Base-by-base conservation (phyloP, 1,140 invertebrate genomes). In the Mesaphorura yosii region DNA sequence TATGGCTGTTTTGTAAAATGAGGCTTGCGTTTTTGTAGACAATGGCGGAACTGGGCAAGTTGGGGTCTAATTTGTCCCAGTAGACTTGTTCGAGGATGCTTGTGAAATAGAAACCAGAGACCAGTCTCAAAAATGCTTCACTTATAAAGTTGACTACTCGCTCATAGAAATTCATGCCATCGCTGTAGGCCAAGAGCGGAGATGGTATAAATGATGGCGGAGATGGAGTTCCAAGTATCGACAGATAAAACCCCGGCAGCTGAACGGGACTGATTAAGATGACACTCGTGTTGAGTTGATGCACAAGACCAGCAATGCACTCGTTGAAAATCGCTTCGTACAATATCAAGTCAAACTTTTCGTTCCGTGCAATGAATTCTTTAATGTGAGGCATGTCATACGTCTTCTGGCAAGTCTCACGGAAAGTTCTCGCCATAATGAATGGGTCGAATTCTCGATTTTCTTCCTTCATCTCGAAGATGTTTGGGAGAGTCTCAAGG, bases 1-100 rank as follows among this genome's bases (percentile, higher is more conserved):
- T 72, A 66, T 81, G 74, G n/a, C 70, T 70, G 64, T 81, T 81
- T 0, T 72, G 65, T 7, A 81, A 60, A 14, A 78, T 54, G 31
- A 81, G 57, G 27, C 72, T 72, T 5, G 74, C 56, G 29, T 72
- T 73, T 27, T 62, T 68, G 29, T 73, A 66, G 5, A 76, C 40
- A 44, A 73, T 65, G 1, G 67, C 50, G 10, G 75, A 58, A 45
- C 75, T 70, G 70, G 73, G 68, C 55, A 25, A 68, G 55, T 0
- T 66, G 55, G 1, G 69, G 14, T 60, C 49, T 17, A 64, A 41
- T 23, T 58, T 39, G n/a, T 60, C 28, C 28, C 59, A 31, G 39
- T 64, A 62, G 3, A 62, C 41, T 7, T 23, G 38, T n/a, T 64
- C 59, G 26, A 58, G 28, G 14, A 23, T 15, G 17, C 60, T 58